phyloP scores from a whole-genome alignment of 2,888 invertebrate species.

The Phengaris alcon region DNA sequence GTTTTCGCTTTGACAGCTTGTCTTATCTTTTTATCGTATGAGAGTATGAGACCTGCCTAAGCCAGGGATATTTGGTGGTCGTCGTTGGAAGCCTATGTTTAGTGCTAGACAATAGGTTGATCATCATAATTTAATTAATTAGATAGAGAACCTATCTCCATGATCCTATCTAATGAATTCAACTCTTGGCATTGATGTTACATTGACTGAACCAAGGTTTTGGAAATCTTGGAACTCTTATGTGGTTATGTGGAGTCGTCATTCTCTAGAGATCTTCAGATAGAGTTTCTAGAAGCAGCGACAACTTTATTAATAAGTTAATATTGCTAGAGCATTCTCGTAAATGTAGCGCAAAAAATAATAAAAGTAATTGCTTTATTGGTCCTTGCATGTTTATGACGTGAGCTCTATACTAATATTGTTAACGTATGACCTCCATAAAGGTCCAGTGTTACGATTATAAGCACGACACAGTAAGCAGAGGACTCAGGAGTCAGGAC shows the following conservation, averaged over 20 bases:
- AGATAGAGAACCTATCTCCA: too few relatives aligned
- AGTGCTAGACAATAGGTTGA: too few relatives aligned
- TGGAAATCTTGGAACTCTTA: background rate
- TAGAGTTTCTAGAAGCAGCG: background rate
- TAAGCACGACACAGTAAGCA: too few relatives aligned
- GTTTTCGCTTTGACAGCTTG: background rate
- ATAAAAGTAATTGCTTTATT: conserved; percentile 15
- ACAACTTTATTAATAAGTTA: background rate
- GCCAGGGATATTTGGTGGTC: too few relatives aligned
- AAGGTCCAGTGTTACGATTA: background rate
- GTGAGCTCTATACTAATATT: background rate
- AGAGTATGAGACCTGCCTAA: background rate
- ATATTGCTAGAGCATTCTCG: background rate
- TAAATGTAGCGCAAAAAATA: conserved; percentile 11
- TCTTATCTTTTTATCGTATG: background rate
- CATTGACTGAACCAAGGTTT: background rate
- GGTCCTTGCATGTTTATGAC: conserved; percentile 13
- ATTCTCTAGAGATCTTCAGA: background rate
- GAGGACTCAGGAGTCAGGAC: too few relatives aligned
- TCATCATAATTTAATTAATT: too few relatives aligned
- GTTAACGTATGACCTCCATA: conserved; percentile 23
- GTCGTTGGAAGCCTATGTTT: too few relatives aligned
- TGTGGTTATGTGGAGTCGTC: background rate
- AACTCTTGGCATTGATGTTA: too few relatives aligned
- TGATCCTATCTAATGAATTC: too few relatives aligned